phyloP scores from a whole-genome alignment of 2,113 vertebrate species.

The Austrofundulus limnaeus region DNA sequence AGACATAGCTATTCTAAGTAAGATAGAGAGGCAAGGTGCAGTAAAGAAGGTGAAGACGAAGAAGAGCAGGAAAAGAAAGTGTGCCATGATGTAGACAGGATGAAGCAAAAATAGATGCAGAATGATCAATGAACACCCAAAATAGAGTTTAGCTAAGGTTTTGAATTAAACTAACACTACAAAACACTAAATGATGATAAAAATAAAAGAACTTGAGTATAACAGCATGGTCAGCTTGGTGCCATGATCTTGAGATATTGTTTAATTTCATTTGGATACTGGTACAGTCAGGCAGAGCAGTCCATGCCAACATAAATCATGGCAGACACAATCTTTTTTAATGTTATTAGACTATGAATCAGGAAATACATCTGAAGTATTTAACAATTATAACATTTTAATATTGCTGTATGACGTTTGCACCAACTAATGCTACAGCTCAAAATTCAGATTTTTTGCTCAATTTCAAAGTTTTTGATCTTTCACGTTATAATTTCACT shows the following conservation, averaged over 20 bases:
- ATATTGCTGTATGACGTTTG: not conserved
- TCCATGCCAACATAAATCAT: not conserved
- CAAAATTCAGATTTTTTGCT: too few species aligned
- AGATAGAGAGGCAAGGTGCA: conserved; percentile 26
- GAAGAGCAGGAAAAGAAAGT: conserved; percentile 5
- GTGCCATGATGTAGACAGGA: conserved; percentile 17
- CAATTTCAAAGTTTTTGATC: too few species aligned
- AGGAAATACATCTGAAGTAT: not conserved
- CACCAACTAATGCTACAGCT: not conserved
- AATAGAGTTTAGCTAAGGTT: conserved; percentile 1
- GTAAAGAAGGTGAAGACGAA: conserved; percentile 8
- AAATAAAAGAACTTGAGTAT: not conserved
- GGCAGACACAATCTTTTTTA: not conserved
- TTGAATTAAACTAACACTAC: not conserved
- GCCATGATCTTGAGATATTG: too few species aligned
- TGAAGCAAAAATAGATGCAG: conserved; percentile 17
- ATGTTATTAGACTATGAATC: not conserved
- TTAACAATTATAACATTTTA: not conserved
- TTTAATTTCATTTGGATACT: not conserved
- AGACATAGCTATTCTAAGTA: conserved; percentile 60
- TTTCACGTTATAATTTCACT: too few species aligned
- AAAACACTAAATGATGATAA: not conserved
- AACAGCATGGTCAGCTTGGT: too few species aligned
- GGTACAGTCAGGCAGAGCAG: not conserved
- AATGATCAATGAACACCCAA: conserved; percentile 13